A percentile compares a stretch with the other conserved stretches of the same genome.
Evolutionary conservation across 2,888 invertebrate species (phyloP).

Genomic region (Agrenia bidenticulata): DNA sequence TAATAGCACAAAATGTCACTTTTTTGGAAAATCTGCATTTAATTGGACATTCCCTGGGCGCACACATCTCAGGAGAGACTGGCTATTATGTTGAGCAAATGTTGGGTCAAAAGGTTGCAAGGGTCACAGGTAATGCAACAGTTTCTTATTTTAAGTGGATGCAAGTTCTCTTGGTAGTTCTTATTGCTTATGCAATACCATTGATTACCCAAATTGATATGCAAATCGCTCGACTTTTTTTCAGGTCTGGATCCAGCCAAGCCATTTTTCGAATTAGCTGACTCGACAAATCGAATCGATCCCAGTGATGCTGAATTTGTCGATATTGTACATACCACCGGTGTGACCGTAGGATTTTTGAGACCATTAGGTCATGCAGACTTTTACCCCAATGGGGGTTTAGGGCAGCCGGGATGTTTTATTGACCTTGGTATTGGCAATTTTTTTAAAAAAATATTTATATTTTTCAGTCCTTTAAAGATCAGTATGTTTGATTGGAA

Average conservation of each 20-base stretch:
- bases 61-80: too few relatives aligned
- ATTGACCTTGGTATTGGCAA: background rate
- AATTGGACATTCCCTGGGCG: slow-evolving; percentile 57
- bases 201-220: too few relatives aligned
- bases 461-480: too few relatives aligned
- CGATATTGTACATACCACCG: slow-evolving; percentile 59
- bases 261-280: slow-evolving; percentile 62
- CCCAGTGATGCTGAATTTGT: slow-evolving; percentile 68
- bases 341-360: background rate
- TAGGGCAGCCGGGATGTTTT: background rate
- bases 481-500: too few relatives aligned
- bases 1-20: slow-evolving; percentile 53
- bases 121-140: too few relatives aligned
- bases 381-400: background rate
- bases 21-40: slow-evolving; percentile 54
- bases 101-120: too few relatives aligned
- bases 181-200: too few relatives aligned
- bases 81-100: too few relatives aligned
- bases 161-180: too few relatives aligned
- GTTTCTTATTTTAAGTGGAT: too few relatives aligned
- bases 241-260: slow-evolving; percentile 65
- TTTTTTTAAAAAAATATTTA: too few relatives aligned
- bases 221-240: too few relatives aligned
- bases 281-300: slow-evolving; percentile 62
- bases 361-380: background rate